Evolutionary conservation across 64 coral and sea anemone species (phyloP).

Genomic region (Anthopleura sola): DNA sequence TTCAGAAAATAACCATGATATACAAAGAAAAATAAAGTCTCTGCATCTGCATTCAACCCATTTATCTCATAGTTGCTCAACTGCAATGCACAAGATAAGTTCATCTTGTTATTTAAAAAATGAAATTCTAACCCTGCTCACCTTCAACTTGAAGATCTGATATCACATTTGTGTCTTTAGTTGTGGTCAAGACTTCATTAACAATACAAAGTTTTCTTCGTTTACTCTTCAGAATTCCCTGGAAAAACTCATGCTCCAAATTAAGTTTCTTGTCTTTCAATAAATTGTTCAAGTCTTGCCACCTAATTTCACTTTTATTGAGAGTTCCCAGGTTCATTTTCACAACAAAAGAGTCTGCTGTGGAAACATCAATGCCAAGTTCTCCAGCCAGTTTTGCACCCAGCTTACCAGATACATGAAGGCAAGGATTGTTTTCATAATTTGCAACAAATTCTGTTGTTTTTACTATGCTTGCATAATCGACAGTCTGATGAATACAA

Average conservation of each 20-base stretch:
- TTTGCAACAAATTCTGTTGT: conserved; percentile 58
- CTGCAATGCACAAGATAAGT: too few relatives aligned
- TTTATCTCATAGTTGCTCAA: too few relatives aligned
- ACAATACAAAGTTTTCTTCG: conserved; percentile 69
- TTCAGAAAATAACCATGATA: too few relatives aligned
- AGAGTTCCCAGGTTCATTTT: conserved; percentile 81
- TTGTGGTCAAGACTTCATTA: conserved; percentile 60
- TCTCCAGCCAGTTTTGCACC: conserved; percentile 89
- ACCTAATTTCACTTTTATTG: conserved; percentile 57
- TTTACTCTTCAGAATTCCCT: conserved; percentile 43
- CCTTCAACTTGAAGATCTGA: conserved; percentile 60
- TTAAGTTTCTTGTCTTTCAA: conserved; percentile 51
- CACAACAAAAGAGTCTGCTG: conserved; percentile 64
- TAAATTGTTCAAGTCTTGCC: conserved; percentile 52
- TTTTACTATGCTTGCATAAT: conserved; percentile 32
- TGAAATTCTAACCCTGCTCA: background rate
- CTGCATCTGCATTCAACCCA: too few relatives aligned
- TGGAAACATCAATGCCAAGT: conserved; percentile 75
- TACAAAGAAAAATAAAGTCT: too few relatives aligned
- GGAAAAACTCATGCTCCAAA: conserved; percentile 76
- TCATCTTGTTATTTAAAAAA: too few relatives aligned
- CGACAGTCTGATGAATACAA: conserved; percentile 53
- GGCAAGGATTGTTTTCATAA: conserved; percentile 77
- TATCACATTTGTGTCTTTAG: conserved; percentile 50
- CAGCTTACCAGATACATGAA: conserved; percentile 80